These are phyloP conservation scores for Tachyglossus aculeatus DNA, from an alignment of 2,797 vertebrate species.

Conservation along the genomic window DNA sequence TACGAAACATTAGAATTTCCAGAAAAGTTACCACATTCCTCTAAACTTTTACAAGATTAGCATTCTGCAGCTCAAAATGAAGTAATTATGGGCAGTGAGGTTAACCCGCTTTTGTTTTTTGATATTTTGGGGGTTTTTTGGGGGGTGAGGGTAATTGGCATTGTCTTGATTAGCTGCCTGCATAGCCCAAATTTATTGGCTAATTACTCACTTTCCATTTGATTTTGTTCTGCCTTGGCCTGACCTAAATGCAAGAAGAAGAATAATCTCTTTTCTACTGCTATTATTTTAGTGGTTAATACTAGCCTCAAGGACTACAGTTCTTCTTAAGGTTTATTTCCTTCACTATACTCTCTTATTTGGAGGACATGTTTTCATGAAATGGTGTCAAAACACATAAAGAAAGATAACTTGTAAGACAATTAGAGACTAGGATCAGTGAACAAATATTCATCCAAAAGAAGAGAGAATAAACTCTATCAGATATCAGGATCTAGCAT, in stretches of 20 bases:
- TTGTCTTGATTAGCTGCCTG: not conserved
- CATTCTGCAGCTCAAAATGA: no score
- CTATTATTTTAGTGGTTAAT: not conserved
- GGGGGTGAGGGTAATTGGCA: not conserved
- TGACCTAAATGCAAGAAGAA: not conserved
- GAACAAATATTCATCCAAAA: not conserved
- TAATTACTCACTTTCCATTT: not conserved
- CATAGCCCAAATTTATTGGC: not conserved
- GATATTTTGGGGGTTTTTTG: no score
- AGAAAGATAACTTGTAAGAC: not conserved
- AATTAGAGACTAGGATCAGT: not conserved
- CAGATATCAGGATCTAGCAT: constrained; percentile 5
- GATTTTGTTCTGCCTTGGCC: not conserved
- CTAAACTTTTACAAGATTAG: no score
- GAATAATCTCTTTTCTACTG: not conserved
- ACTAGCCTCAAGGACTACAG: not conserved
- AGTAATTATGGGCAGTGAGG: no score
- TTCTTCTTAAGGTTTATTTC: not conserved
- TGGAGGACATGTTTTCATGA: not conserved
- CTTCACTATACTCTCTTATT: not conserved
- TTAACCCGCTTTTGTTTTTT: no score
- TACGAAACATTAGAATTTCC: no score
- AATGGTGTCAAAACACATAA: not conserved
- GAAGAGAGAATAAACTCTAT: not conserved
- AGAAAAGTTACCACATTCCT: no score